These are phyloP conservation scores for Bos taurus DNA, from an alignment of 2,113 vertebrate species.

Conservation along the genomic window ARS-UCD2.0 NC_037335.1:53031501-53032000, in stretches of 20 bases:
- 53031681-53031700: no score
- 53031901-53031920: background rate
- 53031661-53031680: no score
- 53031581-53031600: background rate
- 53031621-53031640: background rate
- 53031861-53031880: background rate
- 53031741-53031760: no score
- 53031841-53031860: background rate
- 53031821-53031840: background rate
- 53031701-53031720: no score
- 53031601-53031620: background rate
- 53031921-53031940: background rate
- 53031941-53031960: background rate
- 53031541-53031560: background rate
- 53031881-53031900: background rate
- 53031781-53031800: no score
- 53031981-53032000: background rate
- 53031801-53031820: background rate
- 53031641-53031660: background rate
- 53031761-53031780: no score
- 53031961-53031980: background rate
- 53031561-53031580: background rate
- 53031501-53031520: background rate
- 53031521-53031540: background rate
- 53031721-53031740: no score